Evolutionary conservation across 2,113 vertebrate species (phyloP).

Genomic region (Oriolus oriolus): DNA sequence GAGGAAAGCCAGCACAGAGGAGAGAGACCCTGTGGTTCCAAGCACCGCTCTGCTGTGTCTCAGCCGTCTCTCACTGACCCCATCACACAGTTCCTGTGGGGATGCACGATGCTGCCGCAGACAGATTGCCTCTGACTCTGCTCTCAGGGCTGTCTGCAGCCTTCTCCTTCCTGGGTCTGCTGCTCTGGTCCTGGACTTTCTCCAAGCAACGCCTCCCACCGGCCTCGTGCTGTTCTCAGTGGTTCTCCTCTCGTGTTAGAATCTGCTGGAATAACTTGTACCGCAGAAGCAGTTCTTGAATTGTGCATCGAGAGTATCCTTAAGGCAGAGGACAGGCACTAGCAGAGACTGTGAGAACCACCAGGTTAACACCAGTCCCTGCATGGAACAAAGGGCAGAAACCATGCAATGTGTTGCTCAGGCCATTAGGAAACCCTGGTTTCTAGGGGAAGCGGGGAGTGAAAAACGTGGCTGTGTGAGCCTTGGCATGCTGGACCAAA

Average conservation of each 20-base stretch:
- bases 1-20: background rate
- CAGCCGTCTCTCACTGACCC: background rate
- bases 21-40: background rate
- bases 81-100: rapidly evolving
- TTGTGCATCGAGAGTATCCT: background rate
- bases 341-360: background rate
- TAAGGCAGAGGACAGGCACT: background rate
- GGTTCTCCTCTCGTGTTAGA: background rate
- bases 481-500: background rate
- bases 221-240: background rate
- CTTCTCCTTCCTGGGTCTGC: background rate
- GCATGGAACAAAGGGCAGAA: background rate
- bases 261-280: background rate
- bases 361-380: background rate
- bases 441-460: background rate
- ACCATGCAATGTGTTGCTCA: background rate
- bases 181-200: background rate
- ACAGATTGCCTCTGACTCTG: background rate
- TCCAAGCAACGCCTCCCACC: background rate
- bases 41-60: background rate
- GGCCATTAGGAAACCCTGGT: background rate
- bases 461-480: background rate
- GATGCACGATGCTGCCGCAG: background rate
- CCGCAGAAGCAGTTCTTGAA: background rate
- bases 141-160: background rate